Base-by-base conservation (phyloP, 2,888 invertebrate genomes). In the Cantharis rustica region DNA sequence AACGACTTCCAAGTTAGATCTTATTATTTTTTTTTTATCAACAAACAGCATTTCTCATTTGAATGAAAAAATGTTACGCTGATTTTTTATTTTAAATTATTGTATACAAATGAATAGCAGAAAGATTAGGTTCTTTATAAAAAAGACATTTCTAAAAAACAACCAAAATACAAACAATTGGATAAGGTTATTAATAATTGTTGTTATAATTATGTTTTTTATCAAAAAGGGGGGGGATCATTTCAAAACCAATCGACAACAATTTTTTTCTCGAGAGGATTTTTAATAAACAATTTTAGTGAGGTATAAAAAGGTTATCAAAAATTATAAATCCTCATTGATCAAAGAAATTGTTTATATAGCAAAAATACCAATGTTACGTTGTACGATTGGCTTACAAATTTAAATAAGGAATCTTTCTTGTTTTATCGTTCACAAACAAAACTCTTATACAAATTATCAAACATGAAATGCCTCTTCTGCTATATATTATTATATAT, bases 391-490 rank as follows among this genome's bases (percentile, higher is more conserved):
- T 47, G 47, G 47, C n/a, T 47, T 47, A 47, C 47, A 47, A 47
- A 47, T 47, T 47, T 47, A 47, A 47, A 47, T 47, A 66, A 66
- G 64, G 64, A 47, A 47, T 47, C 47, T 47, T 47, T 66, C 20
- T 17, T 66, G 64, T 20, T 66, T 23, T n/a, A 66, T 66, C 16
- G 64, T 66, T 66, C 23, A 66, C 17, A 20, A 23, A 27, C 27
- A 77, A 70, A 75, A 68, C 47, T 47, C 47, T 47, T 47, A 47
- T 47, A 47, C 47, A 47, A 47, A 47, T 66, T n/a, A 20, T 66
- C 17, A 66, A 66, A 66, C 79, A 87, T 88, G 88, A 88, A 88
- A 88, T 87, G 88, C 86, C 88, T 88, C 87, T 87, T 87, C 87
- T 88, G 88, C 88, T 85, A 81, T 84, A 23, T 23, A 20, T 20